phyloP scores from a whole-genome alignment of 2,888 invertebrate genomes.

The Antheraea yamamai region DNA sequence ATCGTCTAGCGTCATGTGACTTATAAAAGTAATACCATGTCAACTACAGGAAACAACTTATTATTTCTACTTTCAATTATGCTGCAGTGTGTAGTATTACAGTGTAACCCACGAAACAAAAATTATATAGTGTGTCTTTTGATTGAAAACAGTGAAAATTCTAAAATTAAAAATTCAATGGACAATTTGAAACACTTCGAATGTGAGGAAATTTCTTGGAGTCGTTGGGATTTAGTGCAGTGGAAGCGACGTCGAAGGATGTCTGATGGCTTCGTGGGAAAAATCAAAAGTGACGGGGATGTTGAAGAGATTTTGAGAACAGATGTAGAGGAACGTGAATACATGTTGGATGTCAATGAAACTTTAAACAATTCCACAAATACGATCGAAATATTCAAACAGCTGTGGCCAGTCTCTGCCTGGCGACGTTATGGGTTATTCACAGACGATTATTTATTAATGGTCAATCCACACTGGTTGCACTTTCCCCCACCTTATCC shows the following conservation, averaged over 20 bases:
- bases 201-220: constrained; percentile 56
- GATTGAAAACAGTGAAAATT: constrained; percentile 37
- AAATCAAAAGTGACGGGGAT: constrained; percentile 4
- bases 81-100: constrained; percentile 51
- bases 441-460: constrained; percentile 77
- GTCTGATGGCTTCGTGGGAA: constrained; percentile 24
- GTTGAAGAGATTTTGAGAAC: not conserved
- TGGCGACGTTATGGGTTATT: constrained; percentile 82
- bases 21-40: constrained; percentile 45
- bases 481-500: constrained; percentile 84
- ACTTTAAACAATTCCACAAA: constrained; percentile 20
- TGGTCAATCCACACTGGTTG: constrained; percentile 87
- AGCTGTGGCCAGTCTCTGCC: constrained; percentile 64
- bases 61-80: constrained; percentile 51
- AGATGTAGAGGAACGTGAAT: not conserved
- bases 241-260: constrained; percentile 70
- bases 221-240: constrained; percentile 60
- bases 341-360: not conserved
- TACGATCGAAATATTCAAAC: constrained; percentile 58
- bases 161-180: constrained; percentile 8
- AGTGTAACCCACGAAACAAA: constrained; percentile 37
- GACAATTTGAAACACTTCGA: constrained; percentile 43
- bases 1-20: constrained; percentile 37
- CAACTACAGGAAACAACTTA: constrained; percentile 48
- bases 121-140: constrained; percentile 34